Conservation (phyloP, 2,113 vertebrate genomes). For the Megaceryle torquata region DNA sequence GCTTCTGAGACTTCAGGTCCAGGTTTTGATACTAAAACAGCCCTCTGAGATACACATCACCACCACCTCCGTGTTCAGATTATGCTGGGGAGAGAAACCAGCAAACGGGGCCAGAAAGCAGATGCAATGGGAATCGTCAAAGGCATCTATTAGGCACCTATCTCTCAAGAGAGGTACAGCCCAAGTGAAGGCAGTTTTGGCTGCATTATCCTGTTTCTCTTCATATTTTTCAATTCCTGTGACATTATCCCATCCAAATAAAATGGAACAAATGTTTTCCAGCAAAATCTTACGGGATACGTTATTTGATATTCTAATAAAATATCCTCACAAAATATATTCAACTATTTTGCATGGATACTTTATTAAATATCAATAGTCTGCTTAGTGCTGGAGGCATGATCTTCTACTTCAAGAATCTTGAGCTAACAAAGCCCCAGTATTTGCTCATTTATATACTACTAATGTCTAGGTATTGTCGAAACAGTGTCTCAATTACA, state of each 20-base stretch:
- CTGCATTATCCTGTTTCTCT: background rate
- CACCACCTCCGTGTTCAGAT: background rate
- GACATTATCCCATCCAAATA: background rate
- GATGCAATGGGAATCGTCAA: background rate
- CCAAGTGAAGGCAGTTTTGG: background rate
- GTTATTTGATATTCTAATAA: background rate
- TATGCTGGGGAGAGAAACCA: background rate
- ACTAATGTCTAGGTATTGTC: background rate
- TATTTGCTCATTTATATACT: background rate
- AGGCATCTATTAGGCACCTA: background rate
- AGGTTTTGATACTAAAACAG: background rate
- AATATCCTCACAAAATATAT: background rate
- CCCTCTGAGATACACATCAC: background rate
- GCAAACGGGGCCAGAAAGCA: background rate
- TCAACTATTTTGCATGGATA: background rate
- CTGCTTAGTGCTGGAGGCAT: background rate
- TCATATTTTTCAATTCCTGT: background rate
- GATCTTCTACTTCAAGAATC: background rate
- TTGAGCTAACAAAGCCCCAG: background rate
- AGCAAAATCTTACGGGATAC: background rate
- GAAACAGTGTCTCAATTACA: background rate
- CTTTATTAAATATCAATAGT: background rate
- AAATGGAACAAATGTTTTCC: background rate
- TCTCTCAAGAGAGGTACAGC: background rate
- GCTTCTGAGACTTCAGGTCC: background rate